phyloP scores from a whole-genome alignment of 2,113 vertebrate genomes.

The Malurus elegans region DNA sequence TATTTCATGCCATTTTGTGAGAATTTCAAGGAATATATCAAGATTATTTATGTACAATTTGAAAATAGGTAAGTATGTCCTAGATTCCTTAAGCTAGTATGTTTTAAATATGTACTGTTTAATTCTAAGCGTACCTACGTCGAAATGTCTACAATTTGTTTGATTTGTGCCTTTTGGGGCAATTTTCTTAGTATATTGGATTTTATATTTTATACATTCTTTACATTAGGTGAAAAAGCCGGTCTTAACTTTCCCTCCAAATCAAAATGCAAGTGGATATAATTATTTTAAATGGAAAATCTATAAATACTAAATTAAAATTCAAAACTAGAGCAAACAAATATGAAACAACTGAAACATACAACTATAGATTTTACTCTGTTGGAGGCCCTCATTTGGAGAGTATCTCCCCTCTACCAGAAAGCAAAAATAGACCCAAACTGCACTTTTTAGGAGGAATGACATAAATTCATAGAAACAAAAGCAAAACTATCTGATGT shows the following conservation, averaged over 20 bases:
- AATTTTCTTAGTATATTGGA: neutral
- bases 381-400: neutral
- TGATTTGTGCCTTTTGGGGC: fast-evolving
- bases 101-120: neutral
- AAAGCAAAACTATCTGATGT: neutral
- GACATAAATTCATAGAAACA: neutral
- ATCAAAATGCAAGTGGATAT: neutral
- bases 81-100: neutral
- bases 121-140: neutral
- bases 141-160: neutral
- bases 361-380: neutral
- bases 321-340: neutral
- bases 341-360: neutral
- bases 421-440: neutral
- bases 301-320: neutral
- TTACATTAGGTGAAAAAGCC: neutral
- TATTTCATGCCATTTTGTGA: neutral
- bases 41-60: neutral
- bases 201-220: neutral
- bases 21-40: neutral
- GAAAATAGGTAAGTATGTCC: neutral
- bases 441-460: neutral
- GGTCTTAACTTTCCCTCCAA: neutral
- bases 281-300: neutral
- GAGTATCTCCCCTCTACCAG: fast-evolving